Base-by-base conservation (phyloP, 2,888 invertebrate species). In the Nycteola revayana region DNA sequence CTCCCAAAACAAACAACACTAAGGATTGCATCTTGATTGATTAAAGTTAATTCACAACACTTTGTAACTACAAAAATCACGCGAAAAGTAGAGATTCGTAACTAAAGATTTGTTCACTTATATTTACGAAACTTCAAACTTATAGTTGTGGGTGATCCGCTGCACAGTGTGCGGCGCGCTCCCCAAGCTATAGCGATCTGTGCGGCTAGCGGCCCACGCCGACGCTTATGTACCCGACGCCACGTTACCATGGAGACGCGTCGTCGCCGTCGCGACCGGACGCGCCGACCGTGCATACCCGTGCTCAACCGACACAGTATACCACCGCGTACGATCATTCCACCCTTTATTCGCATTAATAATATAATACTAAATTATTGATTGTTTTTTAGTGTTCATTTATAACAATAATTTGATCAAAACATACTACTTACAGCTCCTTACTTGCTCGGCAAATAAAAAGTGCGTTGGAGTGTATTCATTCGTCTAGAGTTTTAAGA, bases 1-100 rank as follows among this genome's bases (percentile, higher is more conserved):
- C 77, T 75, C 87, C 83, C 82, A 86, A 72, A 82, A 87, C 78
- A 76, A 88, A 83, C 81, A 87, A 84, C 87, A 88, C 87, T 88
- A 87, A 83, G 83, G 83, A 62, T 67, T 81, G 80, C 87, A 87
- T 87, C 46, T 75, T 82, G 66, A 61, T 45, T 41, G 49, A 43
- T 63, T 57, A 63, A 60, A 68, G 67, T 78, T 68, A 66, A 57
- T 75, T 71, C 76, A 81, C 85, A 64, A 84, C 87, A 87, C 87
- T 85, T 70, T 68, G 44, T 70, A 68, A 80, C 79, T 76, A 69
- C 75, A 78, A 71, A 58, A 67, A 62, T 60, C 84, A 77, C 80
- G 69, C 32, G 50, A 58, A 54, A 75, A 76, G 74, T 71, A 81
- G 86, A 76, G 85, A 86, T 84, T 87, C 88, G 88, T 83, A 87